These are phyloP conservation scores for Clitarchus hookeri DNA, from an alignment of 2,888 invertebrate species.

Conservation along the genomic window DNA sequence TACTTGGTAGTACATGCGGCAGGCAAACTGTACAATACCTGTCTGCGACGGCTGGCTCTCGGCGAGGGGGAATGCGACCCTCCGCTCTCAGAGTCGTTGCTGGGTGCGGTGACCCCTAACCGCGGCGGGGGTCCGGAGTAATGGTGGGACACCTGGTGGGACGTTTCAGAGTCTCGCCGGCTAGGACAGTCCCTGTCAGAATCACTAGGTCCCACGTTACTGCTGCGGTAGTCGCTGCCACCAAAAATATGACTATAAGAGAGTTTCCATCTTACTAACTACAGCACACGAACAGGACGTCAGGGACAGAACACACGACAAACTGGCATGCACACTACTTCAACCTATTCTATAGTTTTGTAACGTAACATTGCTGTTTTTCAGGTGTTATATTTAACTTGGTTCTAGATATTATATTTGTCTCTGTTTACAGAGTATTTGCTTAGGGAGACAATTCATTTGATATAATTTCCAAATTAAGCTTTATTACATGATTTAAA, in stretches of 20 bases:
- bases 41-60: slow-evolving; percentile 76
- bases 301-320: slow-evolving; percentile 19
- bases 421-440: no score
- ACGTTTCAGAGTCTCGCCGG: slow-evolving; percentile 67
- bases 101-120: slow-evolving; percentile 67
- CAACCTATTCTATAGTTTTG: no score
- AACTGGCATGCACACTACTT: neutral
- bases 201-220: slow-evolving; percentile 86
- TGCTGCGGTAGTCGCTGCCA: slow-evolving; percentile 90
- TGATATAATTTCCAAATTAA: no score
- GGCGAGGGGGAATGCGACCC: slow-evolving; percentile 88
- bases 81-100: slow-evolving; percentile 83
- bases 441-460: no score
- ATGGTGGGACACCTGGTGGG: slow-evolving; percentile 46
- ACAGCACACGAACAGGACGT: slow-evolving; percentile 9
- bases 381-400: no score
- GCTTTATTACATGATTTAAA: no score
- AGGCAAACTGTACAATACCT: slow-evolving; percentile 56
- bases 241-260: slow-evolving; percentile 27
- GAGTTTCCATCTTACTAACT: slow-evolving; percentile 19
- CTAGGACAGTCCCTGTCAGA: slow-evolving; percentile 84
- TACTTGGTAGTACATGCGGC: no score
- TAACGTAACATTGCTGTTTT: no score
- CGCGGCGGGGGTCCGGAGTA: slow-evolving; percentile 49
- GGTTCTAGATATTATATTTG: no score